Evolutionary conservation across 2,797 vertebrate species (phyloP).

Genomic region (Darevskia nairensis): DNA sequence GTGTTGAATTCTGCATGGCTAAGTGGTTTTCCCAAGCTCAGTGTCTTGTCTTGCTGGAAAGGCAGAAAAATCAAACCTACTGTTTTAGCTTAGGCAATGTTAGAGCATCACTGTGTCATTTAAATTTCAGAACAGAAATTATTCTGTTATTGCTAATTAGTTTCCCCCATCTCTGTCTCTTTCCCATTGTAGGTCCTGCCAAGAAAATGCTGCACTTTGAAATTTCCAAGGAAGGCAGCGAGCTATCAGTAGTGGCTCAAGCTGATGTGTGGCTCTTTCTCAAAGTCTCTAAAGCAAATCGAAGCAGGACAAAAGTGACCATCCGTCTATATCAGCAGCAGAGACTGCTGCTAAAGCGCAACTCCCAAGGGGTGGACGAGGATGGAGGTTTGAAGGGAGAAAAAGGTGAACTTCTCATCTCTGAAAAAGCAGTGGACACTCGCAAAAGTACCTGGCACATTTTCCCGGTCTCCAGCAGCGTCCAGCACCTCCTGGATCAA

Average conservation of each 20-base stretch:
- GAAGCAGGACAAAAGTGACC: constrained; percentile 90
- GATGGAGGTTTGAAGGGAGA: constrained; percentile 69
- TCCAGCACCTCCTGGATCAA: constrained; percentile 87
- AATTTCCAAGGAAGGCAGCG: constrained; percentile 91
- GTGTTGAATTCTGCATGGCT: neutral
- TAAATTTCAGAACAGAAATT: constrained; percentile 32
- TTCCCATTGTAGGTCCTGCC: constrained; percentile 82
- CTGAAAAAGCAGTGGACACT: constrained; percentile 92
- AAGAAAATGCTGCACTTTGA: constrained; percentile 90
- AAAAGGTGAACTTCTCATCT: constrained; percentile 83
- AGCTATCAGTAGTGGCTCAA: constrained; percentile 91
- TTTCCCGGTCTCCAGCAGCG: constrained; percentile 87
- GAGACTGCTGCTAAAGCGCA: constrained; percentile 65
- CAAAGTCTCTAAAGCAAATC: constrained; percentile 91
- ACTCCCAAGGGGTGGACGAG: constrained; percentile 75
- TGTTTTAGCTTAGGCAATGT: constrained; percentile 28
- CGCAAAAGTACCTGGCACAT: constrained; percentile 97
- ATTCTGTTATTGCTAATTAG: constrained; percentile 56
- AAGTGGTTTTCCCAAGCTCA: neutral
- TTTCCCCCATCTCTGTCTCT: constrained; percentile 66
- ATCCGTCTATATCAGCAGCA: constrained; percentile 89
- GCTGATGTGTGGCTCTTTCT: constrained; percentile 97
- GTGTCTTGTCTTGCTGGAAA: neutral
- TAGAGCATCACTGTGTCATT: constrained; percentile 16
- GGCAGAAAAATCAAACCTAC: constrained; percentile 14